A percentile compares a stretch with the other conserved stretches of the same genome.
Conservation (phyloP, 2,888 invertebrate genomes). For the Orgyia antiqua region DNA sequence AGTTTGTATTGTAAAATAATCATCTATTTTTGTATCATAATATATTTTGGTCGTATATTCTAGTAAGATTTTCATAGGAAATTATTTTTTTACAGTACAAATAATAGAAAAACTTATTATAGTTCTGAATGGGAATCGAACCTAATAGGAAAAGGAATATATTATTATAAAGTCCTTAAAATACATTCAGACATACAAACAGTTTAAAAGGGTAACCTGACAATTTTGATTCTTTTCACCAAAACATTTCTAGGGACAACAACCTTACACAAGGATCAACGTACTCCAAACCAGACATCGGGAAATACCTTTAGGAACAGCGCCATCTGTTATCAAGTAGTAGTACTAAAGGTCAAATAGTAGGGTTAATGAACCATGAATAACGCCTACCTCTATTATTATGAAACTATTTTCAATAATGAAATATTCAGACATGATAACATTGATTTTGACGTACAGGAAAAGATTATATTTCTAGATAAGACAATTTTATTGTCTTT, state of each 20-base stretch:
- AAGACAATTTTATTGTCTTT: not conserved
- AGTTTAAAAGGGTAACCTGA: slow-evolving; percentile 14
- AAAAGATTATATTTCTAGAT: not conserved
- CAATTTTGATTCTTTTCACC: slow-evolving; percentile 17
- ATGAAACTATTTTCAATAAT: slow-evolving; percentile 35
- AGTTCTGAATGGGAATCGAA: too few species aligned
- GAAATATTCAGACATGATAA: slow-evolving; percentile 4
- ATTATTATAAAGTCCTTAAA: too few species aligned
- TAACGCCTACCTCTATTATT: slow-evolving; percentile 27
- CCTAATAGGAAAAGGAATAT: too few species aligned
- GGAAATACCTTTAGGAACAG: slow-evolving; percentile 28
- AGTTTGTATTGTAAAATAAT: too few species aligned
- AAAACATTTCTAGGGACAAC: slow-evolving; percentile 35
- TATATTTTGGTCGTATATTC: too few species aligned
- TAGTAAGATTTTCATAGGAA: too few species aligned
- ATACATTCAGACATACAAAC: slow-evolving; percentile 17
- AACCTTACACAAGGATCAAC: slow-evolving; percentile 51
- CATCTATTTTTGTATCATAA: too few species aligned
- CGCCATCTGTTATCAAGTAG: slow-evolving; percentile 42
- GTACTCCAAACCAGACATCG: slow-evolving; percentile 39
- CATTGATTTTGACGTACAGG: not conserved
- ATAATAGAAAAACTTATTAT: too few species aligned
- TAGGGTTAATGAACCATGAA: slow-evolving; percentile 31
- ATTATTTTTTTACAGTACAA: too few species aligned
- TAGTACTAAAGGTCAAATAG: slow-evolving; percentile 33